A percentile compares a stretch with the other conserved stretches of the same genome.
Conservation (phyloP, 1,140 invertebrate genomes). For the honey bee (Apis mellifera) region DNA sequence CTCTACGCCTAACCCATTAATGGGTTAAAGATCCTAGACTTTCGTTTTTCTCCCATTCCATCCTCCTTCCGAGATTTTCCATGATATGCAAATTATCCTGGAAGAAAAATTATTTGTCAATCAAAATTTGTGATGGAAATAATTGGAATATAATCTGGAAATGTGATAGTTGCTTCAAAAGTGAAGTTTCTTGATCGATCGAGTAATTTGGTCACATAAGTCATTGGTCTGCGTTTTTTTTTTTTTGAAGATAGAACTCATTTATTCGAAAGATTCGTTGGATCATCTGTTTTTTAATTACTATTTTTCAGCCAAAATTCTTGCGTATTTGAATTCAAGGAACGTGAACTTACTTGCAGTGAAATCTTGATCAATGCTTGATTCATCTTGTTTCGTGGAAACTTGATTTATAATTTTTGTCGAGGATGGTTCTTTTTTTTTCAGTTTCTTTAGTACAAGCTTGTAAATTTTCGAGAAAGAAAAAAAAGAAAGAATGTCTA, state of each 20-base stretch:
- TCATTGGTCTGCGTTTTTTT: too few species aligned
- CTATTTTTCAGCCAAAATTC: neutral
- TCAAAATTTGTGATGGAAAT: too few species aligned
- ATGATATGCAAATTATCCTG: too few species aligned
- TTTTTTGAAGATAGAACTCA: neutral
- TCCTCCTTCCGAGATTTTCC: too few species aligned
- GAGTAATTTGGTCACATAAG: too few species aligned
- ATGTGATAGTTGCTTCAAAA: too few species aligned
- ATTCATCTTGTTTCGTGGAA: neutral
- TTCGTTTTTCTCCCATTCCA: neutral
- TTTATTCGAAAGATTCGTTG: neutral
- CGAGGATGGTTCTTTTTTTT: too few species aligned
- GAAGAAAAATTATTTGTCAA: too few species aligned
- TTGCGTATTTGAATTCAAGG: constrained; percentile 16
- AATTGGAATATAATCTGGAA: too few species aligned
- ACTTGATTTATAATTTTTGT: constrained; percentile 3
- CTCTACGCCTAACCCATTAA: neutral
- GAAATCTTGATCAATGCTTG: constrained; percentile 21
- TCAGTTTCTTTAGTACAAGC: too few species aligned
- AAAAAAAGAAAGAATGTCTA: neutral
- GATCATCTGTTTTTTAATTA: neutral
- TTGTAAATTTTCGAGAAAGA: neutral
- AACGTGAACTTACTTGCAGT: neutral
- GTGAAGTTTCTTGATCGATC: too few species aligned
- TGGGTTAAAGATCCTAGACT: too few species aligned